These are phyloP conservation scores for Cabera pusaria DNA, from an alignment of 2,888 invertebrate genomes.

Conservation along the genomic window DNA sequence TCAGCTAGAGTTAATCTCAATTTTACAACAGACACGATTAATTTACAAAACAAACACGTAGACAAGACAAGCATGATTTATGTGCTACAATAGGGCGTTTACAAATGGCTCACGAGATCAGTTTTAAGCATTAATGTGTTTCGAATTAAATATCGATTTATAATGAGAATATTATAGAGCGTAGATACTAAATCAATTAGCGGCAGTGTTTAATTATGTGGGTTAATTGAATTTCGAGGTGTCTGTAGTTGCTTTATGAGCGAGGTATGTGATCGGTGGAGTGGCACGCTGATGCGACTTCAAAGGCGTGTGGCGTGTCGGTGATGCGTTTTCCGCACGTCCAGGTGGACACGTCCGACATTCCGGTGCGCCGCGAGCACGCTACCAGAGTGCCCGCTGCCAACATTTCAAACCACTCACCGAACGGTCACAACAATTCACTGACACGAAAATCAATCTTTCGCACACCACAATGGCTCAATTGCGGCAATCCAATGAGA, in stretches of 20 bases:
- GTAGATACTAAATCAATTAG: constrained; percentile 45
- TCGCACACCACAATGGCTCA: constrained; percentile 30
- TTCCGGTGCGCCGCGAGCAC: constrained; percentile 54
- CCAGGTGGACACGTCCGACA: constrained; percentile 68
- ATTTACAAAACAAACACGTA: constrained; percentile 38
- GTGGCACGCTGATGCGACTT: constrained; percentile 46
- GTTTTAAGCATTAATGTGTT: constrained; percentile 21
- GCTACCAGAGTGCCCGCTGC: constrained; percentile 51
- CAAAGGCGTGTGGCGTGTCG: constrained; percentile 54
- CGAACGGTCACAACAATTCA: constrained; percentile 47
- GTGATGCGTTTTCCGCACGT: no score
- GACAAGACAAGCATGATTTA: constrained; percentile 34
- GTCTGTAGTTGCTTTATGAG: constrained; percentile 31
- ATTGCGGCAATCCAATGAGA: constrained; percentile 26
- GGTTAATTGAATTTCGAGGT: constrained; percentile 50
- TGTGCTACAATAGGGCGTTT: constrained; percentile 32
- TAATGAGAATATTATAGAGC: constrained; percentile 27
- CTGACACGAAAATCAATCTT: constrained; percentile 49
- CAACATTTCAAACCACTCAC: constrained; percentile 52
- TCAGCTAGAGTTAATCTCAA: constrained; percentile 31
- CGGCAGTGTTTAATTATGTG: constrained; percentile 43
- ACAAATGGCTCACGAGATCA: constrained; percentile 27
- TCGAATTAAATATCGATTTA: constrained; percentile 29
- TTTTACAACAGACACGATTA: constrained; percentile 31
- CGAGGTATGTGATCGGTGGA: constrained; percentile 43